Evolutionary conservation across 2,888 invertebrate species (phyloP).

Genomic region (Tholera decimalis): DNA sequence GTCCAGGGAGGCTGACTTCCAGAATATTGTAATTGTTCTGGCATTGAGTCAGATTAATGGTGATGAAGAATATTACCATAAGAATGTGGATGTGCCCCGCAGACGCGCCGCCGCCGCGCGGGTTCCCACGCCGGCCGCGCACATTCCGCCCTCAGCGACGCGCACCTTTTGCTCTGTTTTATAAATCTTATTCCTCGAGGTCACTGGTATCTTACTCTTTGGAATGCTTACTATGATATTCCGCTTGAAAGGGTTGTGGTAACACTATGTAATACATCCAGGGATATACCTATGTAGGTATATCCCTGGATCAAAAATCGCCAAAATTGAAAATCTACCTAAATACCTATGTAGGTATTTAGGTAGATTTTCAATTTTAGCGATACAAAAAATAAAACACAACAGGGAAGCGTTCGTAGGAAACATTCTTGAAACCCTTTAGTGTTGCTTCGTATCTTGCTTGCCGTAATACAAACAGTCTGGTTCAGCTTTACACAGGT

Average conservation of each 20-base stretch:
- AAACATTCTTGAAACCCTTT: not conserved
- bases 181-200: conserved; percentile 20
- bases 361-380: not conserved
- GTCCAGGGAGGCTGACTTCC: no score
- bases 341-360: no score
- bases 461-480: no score
- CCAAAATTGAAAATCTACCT: not conserved
- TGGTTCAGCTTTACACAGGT: no score
- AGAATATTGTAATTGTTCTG: conserved; percentile 1
- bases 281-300: no score
- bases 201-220: not conserved
- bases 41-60: not conserved
- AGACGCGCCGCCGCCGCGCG: conserved; percentile 54
- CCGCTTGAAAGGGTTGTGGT: not conserved
- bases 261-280: not conserved
- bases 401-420: not conserved
- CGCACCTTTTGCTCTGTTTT: conserved; percentile 43
- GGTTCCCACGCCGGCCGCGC: conserved; percentile 65
- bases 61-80: conserved; percentile 9
- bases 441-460: not conserved
- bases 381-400: not conserved
- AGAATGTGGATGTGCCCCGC: conserved; percentile 44
- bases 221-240: no score
- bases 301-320: no score
- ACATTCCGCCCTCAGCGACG: conserved; percentile 59